phyloP scores from a whole-genome alignment of 2,113 vertebrate genomes.

The Nibea coibor region DNA sequence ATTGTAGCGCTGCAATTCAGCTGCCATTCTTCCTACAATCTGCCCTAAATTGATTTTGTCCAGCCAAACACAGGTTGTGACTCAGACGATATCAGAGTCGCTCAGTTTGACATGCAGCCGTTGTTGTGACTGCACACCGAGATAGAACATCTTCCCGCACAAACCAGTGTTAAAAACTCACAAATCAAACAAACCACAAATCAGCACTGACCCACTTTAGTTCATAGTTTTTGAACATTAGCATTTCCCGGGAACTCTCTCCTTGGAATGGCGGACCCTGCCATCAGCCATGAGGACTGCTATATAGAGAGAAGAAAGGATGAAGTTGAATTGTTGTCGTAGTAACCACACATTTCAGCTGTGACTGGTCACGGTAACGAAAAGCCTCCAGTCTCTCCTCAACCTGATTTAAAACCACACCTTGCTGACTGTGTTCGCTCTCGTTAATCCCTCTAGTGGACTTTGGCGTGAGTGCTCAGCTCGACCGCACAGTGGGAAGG shows the following conservation, averaged over 20 bases:
- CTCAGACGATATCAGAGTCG: too few relatives aligned
- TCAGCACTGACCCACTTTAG: background rate
- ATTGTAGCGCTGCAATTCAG: background rate
- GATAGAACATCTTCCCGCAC: background rate
- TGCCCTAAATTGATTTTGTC: background rate
- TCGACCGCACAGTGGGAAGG: slow-evolving; percentile 96
- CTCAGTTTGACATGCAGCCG: background rate
- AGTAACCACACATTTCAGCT: too few relatives aligned
- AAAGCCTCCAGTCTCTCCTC: background rate
- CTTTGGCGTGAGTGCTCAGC: slow-evolving; percentile 97
- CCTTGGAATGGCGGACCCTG: background rate
- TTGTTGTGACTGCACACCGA: background rate
- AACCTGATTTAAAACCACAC: background rate
- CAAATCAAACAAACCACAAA: too few relatives aligned
- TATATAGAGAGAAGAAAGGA: background rate
- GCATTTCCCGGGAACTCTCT: too few relatives aligned
- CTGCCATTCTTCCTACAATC: background rate
- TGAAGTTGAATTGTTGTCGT: too few relatives aligned
- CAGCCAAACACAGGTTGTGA: too few relatives aligned
- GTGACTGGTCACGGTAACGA: background rate
- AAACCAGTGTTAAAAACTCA: background rate
- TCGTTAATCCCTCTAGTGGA: slow-evolving; percentile 85
- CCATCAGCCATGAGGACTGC: background rate
- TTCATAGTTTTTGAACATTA: too few relatives aligned
- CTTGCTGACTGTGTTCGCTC: background rate